Conservation (phyloP, 53 echinoderm and acorn worm genomes). For the Holothuria scabra region DNA sequence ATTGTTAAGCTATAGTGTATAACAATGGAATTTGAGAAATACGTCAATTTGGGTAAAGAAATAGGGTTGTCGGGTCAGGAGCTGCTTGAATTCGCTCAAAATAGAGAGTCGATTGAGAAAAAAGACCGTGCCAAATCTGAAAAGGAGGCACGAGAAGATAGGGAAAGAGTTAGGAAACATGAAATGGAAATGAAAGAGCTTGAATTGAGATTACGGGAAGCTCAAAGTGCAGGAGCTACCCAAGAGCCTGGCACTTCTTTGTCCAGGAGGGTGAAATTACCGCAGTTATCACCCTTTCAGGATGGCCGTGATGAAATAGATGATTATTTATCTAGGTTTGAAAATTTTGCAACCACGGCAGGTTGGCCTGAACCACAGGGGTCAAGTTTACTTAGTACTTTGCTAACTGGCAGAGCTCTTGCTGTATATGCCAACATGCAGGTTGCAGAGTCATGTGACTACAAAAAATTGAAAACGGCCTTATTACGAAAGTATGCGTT, state of each 20-base stretch:
- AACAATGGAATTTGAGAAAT: no score
- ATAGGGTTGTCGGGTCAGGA: no score
- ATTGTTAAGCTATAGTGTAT: not conserved
- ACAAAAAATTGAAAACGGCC: conserved; percentile 41
- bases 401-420: conserved; percentile 69
- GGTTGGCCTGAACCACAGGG: conserved; percentile 63
- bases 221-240: no score
- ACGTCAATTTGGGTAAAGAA: no score
- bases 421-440: conserved; percentile 60
- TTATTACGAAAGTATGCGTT: conserved; percentile 58
- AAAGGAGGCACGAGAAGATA: no score
- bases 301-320: conserved; percentile 72
- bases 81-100: no score
- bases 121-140: no score
- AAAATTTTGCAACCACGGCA: conserved; percentile 59
- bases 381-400: conserved; percentile 59
- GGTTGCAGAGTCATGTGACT: conserved; percentile 52
- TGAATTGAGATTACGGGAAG: no score
- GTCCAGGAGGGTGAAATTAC: not conserved
- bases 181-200: conserved; percentile 9
- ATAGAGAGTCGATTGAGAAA: no score
- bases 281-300: conserved; percentile 64
- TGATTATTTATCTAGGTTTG: conserved; percentile 63
- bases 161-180: no score
- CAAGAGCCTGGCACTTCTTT: no score